phyloP scores from a whole-genome alignment of 2,888 invertebrate genomes.

The Microdon myrmicae region DNA sequence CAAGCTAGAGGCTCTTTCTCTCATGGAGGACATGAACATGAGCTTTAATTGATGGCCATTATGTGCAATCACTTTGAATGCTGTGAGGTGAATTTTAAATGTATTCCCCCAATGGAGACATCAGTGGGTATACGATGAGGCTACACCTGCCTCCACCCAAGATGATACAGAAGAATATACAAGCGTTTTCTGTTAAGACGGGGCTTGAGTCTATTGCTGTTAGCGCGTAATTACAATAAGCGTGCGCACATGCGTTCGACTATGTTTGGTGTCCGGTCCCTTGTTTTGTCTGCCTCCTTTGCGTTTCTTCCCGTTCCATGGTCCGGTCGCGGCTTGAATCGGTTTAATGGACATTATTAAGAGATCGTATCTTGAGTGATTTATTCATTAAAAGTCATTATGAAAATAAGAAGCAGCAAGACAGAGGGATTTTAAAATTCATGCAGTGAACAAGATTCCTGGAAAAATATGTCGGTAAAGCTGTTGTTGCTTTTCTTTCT shows the following conservation, averaged over 20 bases:
- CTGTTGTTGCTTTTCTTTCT: constrained; percentile 19
- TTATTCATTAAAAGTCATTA: constrained; percentile 67
- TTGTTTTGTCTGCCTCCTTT: constrained; percentile 4
- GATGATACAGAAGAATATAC: background rate
- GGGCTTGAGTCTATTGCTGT: constrained; percentile 45
- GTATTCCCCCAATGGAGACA: constrained; percentile 52
- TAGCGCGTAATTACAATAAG: constrained; percentile 52
- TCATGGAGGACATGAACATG: constrained; percentile 51
- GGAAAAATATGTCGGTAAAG: constrained; percentile 44
- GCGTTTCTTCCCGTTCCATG: constrained; percentile 49
- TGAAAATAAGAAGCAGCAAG: constrained; percentile 49
- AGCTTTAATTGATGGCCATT: constrained; percentile 53
- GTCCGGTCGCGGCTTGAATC: constrained; percentile 51
- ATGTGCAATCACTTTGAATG: constrained; percentile 53
- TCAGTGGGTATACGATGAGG: constrained; percentile 26
- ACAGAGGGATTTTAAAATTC: constrained; percentile 44
- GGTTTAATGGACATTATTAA: constrained; percentile 65
- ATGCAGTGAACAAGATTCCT: constrained; percentile 42
- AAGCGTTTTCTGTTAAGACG: no score
- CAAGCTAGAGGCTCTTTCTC: no score
- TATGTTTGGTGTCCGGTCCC: constrained; percentile 43
- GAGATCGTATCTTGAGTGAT: constrained; percentile 67
- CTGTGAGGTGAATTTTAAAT: constrained; percentile 53
- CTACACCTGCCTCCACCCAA: constrained; percentile 11
- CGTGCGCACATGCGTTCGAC: constrained; percentile 51